Conservation (phyloP, 2,113 vertebrate genomes). For the Haplochromis burtoni region DNA sequence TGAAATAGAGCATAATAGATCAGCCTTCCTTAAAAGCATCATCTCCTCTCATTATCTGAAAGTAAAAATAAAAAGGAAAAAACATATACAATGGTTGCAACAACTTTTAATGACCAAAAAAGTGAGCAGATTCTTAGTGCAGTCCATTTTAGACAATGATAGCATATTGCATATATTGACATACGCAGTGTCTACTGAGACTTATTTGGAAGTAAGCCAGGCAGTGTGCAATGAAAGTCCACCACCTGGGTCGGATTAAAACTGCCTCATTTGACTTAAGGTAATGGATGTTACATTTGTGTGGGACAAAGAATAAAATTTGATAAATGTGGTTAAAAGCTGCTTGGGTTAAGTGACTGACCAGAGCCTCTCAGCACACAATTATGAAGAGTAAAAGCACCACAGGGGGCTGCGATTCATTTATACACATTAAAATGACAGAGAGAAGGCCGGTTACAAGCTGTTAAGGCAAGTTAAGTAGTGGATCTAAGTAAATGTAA, state of each 20-base stretch:
- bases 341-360: conserved; percentile 12
- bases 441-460: neutral
- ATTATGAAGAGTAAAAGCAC: conserved; percentile 7
- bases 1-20: neutral
- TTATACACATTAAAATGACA: neutral
- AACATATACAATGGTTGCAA: neutral
- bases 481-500: neutral
- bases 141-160: neutral
- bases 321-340: conserved; percentile 5
- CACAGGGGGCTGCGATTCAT: neutral
- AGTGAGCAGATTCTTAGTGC: neutral
- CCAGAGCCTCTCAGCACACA: neutral
- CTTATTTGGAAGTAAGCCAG: neutral
- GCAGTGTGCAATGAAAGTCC: neutral
- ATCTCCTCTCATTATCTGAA: neutral
- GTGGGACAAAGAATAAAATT: neutral
- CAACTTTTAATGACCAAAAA: neutral
- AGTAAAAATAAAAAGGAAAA: neutral
- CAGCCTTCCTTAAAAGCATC: neutral
- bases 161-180: neutral
- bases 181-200: neutral
- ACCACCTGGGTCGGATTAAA: neutral
- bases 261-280: neutral
- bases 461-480: neutral
- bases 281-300: neutral